phyloP scores from a whole-genome alignment of 1,140 invertebrate species.

The Cryptotermes secundus region DNA sequence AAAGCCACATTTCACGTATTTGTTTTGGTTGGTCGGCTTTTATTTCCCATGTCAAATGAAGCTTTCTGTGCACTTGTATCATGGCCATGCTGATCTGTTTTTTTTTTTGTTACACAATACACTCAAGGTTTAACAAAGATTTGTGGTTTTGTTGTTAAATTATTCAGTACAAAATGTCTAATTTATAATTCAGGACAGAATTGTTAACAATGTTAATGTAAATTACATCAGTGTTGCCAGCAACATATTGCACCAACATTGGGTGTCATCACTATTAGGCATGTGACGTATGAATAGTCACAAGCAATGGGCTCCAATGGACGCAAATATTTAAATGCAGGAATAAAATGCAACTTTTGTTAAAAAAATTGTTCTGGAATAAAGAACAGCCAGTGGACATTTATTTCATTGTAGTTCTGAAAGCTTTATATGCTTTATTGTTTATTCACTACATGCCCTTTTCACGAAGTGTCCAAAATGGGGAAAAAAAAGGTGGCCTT shows the following conservation, averaged over 20 bases:
- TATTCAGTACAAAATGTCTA: conserved; percentile 4
- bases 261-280: background rate
- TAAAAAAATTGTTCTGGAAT: background rate
- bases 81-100: background rate
- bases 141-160: background rate
- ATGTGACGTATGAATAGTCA: background rate
- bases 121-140: background rate
- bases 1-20: background rate
- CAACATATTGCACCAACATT: background rate
- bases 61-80: background rate
- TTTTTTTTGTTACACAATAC: background rate
- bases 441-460: no score
- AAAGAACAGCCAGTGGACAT: no score
- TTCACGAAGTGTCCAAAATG: no score
- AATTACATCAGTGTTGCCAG: background rate
- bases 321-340: background rate
- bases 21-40: background rate
- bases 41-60: background rate
- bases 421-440: no score
- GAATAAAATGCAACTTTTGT: background rate
- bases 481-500: no score
- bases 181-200: background rate
- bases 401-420: no score
- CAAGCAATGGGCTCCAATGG: background rate
- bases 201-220: background rate